Percentiles rank a stretch among this genome's conserved stretches.
phyloP scores from a whole-genome alignment of 2,888 invertebrate genomes.

The Dinocampus coccinellae region DNA sequence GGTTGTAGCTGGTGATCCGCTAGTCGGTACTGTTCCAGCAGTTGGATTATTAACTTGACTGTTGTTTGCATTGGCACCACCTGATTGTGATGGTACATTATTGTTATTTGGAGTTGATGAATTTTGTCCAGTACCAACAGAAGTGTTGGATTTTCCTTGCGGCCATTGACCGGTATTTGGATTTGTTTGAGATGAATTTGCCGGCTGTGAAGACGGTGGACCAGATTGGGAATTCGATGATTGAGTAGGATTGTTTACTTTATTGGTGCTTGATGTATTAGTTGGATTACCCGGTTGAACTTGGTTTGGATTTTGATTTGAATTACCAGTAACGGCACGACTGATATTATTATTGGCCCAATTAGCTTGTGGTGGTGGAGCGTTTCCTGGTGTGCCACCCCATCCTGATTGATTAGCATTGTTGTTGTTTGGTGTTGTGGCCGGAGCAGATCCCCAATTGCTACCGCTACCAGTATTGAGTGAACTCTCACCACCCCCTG shows the following conservation, averaged over 20 bases:
- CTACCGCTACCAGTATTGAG: slow-evolving; percentile 79
- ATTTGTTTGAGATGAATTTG: slow-evolving; percentile 63
- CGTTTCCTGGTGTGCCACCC: slow-evolving; percentile 68
- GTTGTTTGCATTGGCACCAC: slow-evolving; percentile 59
- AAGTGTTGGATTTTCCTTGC: slow-evolving; percentile 63
- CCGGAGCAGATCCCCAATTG: slow-evolving; percentile 84
- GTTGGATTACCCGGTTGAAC: slow-evolving; percentile 46
- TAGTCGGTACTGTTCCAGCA: slow-evolving; percentile 53
- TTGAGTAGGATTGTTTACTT: slow-evolving; percentile 67
- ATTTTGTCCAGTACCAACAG: slow-evolving; percentile 58
- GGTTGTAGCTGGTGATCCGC: slow-evolving; percentile 71
- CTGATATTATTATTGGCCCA: slow-evolving; percentile 63
- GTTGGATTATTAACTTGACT: slow-evolving; percentile 57
- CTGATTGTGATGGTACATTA: slow-evolving; percentile 57
- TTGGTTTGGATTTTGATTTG: slow-evolving; percentile 50
- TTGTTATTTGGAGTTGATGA: slow-evolving; percentile 61
- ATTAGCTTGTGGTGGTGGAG: slow-evolving; percentile 57
- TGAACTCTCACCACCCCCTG: slow-evolving; percentile 86
- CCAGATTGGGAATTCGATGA: slow-evolving; percentile 70
- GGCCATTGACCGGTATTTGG: slow-evolving; percentile 64
- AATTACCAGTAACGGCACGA: slow-evolving; percentile 58
- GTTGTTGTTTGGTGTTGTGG: slow-evolving; percentile 76
- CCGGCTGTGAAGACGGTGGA: slow-evolving; percentile 70
- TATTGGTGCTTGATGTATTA: slow-evolving; percentile 35
- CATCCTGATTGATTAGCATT: slow-evolving; percentile 72